Evolutionary conservation across 2,797 vertebrate genomes (phyloP), one percentile per base, ranked within the genome.

Genomic region (Gobionotothen gibberifrons): DNA sequence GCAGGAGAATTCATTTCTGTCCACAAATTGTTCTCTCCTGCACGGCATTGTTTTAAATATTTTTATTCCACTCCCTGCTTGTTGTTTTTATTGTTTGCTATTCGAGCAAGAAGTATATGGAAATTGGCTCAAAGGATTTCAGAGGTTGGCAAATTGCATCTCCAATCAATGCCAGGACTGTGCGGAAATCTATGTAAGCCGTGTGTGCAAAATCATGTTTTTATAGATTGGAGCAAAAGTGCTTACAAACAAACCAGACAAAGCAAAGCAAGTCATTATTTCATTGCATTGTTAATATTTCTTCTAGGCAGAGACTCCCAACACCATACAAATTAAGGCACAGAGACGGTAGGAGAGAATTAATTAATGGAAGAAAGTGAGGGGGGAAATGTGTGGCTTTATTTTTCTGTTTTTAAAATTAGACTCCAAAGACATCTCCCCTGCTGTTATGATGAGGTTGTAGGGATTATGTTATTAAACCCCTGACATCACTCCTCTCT

Each of bases 131-230:
- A 78, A 82, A 89, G 87, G 83, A 85, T 87, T 91, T 90, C 82
- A 81, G 66, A 77, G 79, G 85, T 79, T 87, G 79, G 81, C 80
- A 88, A 89, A 90, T 88, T 85, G 83, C 81, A 86, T 84, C 85
- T 85, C 74, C 83, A 93, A 93, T 94, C 92, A 86, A 93, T 93
- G 89, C 70, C 66, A 66, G 79, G 59, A 60, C 67, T 85, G 62
- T 62, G 74, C 65, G 80, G 68, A 90, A 88, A 90, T 91, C 88
- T 88, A 81, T 91, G 84, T 87, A 87, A 91, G 85, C 76, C 72
- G 69, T 81, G 85, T 60, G 81, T 88, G 86, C 74, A 77, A 83
- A 91, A 89, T 91, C 89, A 77, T 88, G 87, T 92, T 92, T 89
- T 93, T 90, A 91, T 92, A 87, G 90, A 93, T 85, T 84, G 74